Evolutionary conservation across 1,140 invertebrate genomes (phyloP).

Genomic region (Lineus longissimus): DNA sequence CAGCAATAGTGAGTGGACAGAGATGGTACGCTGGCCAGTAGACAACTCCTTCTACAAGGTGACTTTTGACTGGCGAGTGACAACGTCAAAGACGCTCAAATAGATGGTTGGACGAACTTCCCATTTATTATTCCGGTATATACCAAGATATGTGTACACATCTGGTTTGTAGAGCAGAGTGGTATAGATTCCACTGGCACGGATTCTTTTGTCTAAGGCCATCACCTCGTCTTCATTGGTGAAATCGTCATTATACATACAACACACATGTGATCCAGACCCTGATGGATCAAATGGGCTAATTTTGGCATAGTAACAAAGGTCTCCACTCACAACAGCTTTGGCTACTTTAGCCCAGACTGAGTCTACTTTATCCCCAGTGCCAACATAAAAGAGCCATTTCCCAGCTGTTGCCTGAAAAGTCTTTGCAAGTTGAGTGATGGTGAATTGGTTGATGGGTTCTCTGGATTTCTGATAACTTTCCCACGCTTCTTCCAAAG

Average conservation of each 20-base stretch:
- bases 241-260: conserved; percentile 24
- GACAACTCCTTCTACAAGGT: no score
- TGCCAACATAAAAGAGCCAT: conserved; percentile 22
- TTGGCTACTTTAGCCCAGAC: conserved; percentile 23
- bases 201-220: conserved; percentile 16
- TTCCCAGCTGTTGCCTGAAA: conserved; percentile 19
- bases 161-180: conserved; percentile 25
- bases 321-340: conserved; percentile 15
- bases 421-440: conserved; percentile 21
- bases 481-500: conserved; percentile 20
- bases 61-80: background rate
- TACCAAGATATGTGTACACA: conserved; percentile 23
- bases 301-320: conserved; percentile 13
- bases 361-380: conserved; percentile 23
- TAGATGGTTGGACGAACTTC: conserved; percentile 18
- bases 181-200: conserved; percentile 23
- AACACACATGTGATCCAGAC: conserved; percentile 16
- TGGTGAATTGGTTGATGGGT: conserved; percentile 13
- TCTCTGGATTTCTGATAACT: conserved; percentile 16
- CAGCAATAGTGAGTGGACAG: no score
- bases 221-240: conserved; percentile 22
- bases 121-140: conserved; percentile 24
- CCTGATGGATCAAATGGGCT: background rate
- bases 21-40: no score
- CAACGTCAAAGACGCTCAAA: conserved; percentile 21